Percentiles rank a stretch among this genome's conserved stretches.
These are phyloP conservation scores for Folsomia manolachei DNA, from an alignment of 2,888 invertebrate genomes.

Conservation along the genomic window DNA sequence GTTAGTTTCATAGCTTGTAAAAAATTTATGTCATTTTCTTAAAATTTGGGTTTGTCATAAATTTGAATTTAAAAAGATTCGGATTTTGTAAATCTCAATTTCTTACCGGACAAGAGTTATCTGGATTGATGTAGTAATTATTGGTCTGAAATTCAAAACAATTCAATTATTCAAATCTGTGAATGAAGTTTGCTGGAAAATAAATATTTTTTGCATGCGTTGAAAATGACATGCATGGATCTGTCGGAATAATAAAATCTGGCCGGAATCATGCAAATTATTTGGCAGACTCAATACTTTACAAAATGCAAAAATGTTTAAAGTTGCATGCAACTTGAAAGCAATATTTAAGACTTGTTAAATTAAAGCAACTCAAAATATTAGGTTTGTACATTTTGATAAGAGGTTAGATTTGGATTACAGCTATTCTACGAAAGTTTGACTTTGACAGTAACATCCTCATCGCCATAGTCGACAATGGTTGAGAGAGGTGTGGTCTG, in stretches of 20 bases:
- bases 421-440: not conserved
- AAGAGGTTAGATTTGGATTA: not conserved
- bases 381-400: not conserved
- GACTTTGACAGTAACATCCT: not conserved
- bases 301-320: not conserved
- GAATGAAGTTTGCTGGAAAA: too few relatives aligned
- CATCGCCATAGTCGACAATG: constrained; percentile 3
- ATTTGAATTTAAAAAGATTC: too few relatives aligned
- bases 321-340: not conserved
- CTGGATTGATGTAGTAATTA: constrained; percentile 29
- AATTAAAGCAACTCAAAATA: not conserved
- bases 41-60: too few relatives aligned
- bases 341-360: not conserved
- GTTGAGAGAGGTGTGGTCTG: not conserved
- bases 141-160: constrained; percentile 16
- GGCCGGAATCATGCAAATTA: not conserved
- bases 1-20: too few relatives aligned
- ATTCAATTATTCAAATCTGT: not conserved
- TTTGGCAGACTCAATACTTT: not conserved
- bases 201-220: not conserved
- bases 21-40: too few relatives aligned
- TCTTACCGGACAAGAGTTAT: constrained; percentile 31
- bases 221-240: too few relatives aligned
- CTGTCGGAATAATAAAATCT: too few relatives aligned
- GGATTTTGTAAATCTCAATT: too few relatives aligned